A percentile compares a stretch with the other conserved stretches of the same genome.
phyloP scores from a whole-genome alignment of 2,113 vertebrate genomes.

The Eulacestoma nigropectus region DNA sequence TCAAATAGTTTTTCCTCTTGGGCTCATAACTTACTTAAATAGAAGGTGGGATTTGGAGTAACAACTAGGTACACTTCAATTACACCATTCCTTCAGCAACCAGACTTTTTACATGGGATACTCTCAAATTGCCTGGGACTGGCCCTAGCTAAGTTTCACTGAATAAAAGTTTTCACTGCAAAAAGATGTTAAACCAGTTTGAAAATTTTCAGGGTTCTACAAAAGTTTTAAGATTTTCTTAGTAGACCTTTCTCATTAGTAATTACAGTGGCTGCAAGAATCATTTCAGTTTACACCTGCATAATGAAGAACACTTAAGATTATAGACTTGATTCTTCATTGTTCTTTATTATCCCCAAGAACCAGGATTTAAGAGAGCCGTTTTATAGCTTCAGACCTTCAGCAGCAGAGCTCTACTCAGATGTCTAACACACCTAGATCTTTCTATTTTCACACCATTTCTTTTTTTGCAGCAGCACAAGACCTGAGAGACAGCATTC shows the following conservation, averaged over 20 bases:
- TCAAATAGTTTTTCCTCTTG: not conserved
- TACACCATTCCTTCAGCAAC: not conserved
- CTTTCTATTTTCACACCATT: not conserved
- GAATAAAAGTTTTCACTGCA: not conserved
- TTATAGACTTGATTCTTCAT: not conserved
- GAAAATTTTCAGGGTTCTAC: not conserved
- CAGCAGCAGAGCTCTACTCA: not conserved
- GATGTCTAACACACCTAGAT: not conserved
- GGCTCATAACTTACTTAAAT: not conserved
- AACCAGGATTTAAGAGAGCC: not conserved
- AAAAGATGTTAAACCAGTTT: not conserved
- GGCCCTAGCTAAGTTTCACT: not conserved
- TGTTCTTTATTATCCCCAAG: not conserved
- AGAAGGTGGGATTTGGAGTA: not conserved
- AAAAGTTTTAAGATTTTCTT: not conserved
- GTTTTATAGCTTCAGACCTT: not conserved
- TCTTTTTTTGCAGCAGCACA: not conserved
- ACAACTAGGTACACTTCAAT: not conserved
- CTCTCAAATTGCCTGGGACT: not conserved
- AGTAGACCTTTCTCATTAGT: not conserved
- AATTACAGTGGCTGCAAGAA: not conserved
- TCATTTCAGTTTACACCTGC: not conserved
- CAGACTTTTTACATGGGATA: not conserved
- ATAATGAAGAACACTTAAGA: not conserved
- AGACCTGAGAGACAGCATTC: not conserved